A percentile compares a stretch with the other conserved stretches of the same genome.
Conservation (phyloP, 2,888 invertebrate genomes). For the Pammene fasciana region DNA sequence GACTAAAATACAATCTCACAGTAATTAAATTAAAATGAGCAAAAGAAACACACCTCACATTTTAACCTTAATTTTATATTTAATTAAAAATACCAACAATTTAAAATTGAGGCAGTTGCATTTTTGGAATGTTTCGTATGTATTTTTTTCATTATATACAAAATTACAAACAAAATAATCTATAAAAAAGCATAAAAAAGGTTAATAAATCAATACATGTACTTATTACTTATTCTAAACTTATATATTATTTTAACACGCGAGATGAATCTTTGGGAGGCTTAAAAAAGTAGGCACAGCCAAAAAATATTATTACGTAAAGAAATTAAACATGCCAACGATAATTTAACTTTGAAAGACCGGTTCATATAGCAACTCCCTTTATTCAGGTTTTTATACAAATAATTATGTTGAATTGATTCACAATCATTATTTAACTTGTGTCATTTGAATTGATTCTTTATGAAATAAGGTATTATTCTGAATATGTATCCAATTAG, state of each 20-base stretch:
- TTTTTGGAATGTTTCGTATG: constrained; percentile 49
- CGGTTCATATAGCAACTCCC: background rate
- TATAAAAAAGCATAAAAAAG: constrained; percentile 42
- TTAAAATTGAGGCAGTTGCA: constrained; percentile 19
- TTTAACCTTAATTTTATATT: background rate
- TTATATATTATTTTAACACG: constrained; percentile 20
- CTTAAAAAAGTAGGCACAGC: constrained; percentile 48
- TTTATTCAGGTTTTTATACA: background rate
- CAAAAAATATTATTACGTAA: constrained; percentile 25
- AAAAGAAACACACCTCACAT: constrained; percentile 40
- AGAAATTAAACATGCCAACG: background rate
- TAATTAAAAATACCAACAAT: constrained; percentile 32
- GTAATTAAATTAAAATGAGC: constrained; percentile 42
- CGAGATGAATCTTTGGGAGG: constrained; percentile 42
- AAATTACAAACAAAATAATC: constrained; percentile 45
- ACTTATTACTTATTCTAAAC: constrained; percentile 27
- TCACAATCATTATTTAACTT: background rate
- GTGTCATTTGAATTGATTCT: background rate
- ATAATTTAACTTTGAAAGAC: background rate
- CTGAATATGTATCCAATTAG: background rate
- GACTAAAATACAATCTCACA: constrained; percentile 27
- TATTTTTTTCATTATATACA: constrained; percentile 44
- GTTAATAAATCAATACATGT: constrained; percentile 26
- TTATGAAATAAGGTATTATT: background rate
- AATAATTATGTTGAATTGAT: background rate